These are phyloP conservation scores for Samia ricini DNA, from an alignment of 1,140 invertebrate species.

Conservation along the genomic window DNA sequence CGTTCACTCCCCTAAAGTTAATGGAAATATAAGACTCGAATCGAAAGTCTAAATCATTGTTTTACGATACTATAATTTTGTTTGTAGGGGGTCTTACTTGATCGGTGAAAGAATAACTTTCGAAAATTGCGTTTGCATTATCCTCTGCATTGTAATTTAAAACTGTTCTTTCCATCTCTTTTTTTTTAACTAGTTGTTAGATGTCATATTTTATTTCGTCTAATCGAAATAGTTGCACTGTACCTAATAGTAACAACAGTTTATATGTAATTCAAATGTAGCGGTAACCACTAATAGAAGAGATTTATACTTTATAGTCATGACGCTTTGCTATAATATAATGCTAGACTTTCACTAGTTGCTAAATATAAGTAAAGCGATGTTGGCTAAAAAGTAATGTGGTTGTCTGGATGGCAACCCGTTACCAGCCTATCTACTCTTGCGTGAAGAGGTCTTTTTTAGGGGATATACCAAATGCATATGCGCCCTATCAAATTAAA, in stretches of 20 bases:
- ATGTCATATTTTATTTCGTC: not conserved
- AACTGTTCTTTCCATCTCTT: not conserved
- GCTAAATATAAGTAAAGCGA: no score
- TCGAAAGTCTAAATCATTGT: constrained; percentile 69
- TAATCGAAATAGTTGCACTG: not conserved
- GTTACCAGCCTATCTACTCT: no score
- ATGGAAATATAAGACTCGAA: constrained; percentile 64
- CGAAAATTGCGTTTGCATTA: not conserved
- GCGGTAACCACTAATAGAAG: not conserved
- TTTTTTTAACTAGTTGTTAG: not conserved
- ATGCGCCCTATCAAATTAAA: no score
- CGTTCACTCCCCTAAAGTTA: constrained; percentile 46
- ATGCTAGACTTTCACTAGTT: no score
- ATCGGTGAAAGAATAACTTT: constrained; percentile 12
- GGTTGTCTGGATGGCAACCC: no score
- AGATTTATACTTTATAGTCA: not conserved
- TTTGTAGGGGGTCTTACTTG: constrained; percentile 26
- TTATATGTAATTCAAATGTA: not conserved
- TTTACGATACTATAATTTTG: constrained; percentile 68
- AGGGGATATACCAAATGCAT: no score
- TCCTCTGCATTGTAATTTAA: constrained; percentile 1
- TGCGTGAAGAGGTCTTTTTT: no score
- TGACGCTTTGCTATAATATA: no score
- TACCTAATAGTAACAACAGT: not conserved
- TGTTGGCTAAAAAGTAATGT: no score